Base-by-base conservation (phyloP, 2,888 invertebrate species). In the Dexiosoma caninum region DNA sequence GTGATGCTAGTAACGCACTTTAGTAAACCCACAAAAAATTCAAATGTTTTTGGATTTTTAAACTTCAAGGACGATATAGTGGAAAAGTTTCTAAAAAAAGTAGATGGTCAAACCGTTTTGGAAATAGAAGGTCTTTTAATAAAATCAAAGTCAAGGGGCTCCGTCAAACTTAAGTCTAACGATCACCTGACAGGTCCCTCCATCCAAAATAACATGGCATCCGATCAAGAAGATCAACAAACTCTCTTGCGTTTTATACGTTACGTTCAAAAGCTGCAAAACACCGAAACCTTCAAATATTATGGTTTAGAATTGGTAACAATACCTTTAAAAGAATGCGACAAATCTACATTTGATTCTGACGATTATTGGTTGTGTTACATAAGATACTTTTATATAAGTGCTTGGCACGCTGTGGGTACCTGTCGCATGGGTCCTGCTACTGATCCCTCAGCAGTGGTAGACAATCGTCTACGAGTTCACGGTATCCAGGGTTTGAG, bases 361-460 rank as follows among this genome's bases (percentile, higher is more conserved):
- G 90, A 91, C 51, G 86, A 86, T 0, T 94, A 92, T 86, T 92
- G 93, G 92, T 89, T 89, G 80, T 94, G 94, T 85, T 91, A 92
- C 42, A 91, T 92, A 6, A 89, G 91, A 14, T 90, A 92, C 79
- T 90, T 92, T 87, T 91, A 91, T 7, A 89, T 91, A 0, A 92
- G 92, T 0, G 86, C 92, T 30, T 95, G 94, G 88, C 95, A 95
- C 86, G 93, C 94, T 0, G 92, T 93, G 0, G 94, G 95, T 55
- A 94, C 94, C 0, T 92, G 92, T 59, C 93, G 93, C 88, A 95
- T 95, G 94, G 95, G 94, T 0, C 88, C 90, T 1, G 75, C 83
- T 0, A 70, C 81, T 0, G 92, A 92, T 84, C 84, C 86, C 0
- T 83, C 84, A 0, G 89, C 92, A 0, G 93, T 93, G 0, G 92